phyloP scores from a whole-genome alignment of 1,140 invertebrate genomes.

The Formica selysi region DNA sequence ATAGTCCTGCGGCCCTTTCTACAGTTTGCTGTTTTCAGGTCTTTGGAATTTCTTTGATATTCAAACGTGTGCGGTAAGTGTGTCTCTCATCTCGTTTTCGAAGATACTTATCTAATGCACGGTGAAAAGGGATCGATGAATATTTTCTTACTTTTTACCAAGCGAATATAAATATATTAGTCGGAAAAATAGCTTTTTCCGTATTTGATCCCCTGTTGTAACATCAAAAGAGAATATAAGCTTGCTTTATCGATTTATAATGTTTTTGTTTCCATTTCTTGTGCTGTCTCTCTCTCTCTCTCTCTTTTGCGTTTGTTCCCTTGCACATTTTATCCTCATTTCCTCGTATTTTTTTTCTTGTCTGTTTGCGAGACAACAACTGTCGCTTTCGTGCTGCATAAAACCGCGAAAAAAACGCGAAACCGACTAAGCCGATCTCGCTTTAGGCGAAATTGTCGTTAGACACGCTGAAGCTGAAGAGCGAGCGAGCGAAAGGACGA shows the following conservation, averaged over 20 bases:
- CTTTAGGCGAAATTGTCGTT: conserved; percentile 62
- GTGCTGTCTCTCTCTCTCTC: too few relatives aligned
- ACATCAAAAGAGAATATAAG: too few relatives aligned
- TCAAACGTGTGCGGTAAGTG: background rate
- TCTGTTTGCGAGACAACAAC: background rate
- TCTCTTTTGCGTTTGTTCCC: background rate
- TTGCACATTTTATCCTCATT: conserved; percentile 5
- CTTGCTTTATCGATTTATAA: background rate
- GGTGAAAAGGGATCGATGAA: background rate
- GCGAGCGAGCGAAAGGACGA: conserved; percentile 12
- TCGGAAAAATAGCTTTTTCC: too few relatives aligned
- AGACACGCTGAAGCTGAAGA: conserved; percentile 33
- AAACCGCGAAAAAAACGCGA: conserved; percentile 25
- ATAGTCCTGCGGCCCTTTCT: background rate
- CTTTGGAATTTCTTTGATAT: conserved; percentile 14
- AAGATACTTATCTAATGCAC: conserved; percentile 27
- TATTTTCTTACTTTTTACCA: background rate
- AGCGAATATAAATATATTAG: background rate
- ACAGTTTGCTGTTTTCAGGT: background rate
- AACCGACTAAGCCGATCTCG: conserved; percentile 40
- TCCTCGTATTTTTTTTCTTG: background rate
- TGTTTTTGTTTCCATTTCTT: background rate
- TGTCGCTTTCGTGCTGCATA: conserved; percentile 54
- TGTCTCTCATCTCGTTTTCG: background rate
- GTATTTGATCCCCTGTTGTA: too few relatives aligned